phyloP scores from a whole-genome alignment of 2,113 vertebrate species.

The Cranoglanis bouderius region DNA sequence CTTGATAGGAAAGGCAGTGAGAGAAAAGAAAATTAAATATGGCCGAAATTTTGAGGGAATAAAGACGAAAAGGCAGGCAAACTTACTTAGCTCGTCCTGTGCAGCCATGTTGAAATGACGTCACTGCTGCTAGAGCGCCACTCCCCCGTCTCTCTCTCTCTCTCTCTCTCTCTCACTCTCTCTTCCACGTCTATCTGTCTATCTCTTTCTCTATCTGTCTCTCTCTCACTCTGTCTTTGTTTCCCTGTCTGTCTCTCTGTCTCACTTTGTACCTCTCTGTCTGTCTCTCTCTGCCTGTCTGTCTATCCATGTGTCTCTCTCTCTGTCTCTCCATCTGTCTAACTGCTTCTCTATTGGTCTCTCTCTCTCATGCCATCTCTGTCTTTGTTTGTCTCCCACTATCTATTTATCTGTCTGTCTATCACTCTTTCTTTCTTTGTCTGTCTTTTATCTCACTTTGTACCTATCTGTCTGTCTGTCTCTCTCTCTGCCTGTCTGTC shows the following conservation, averaged over 20 bases:
- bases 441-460: no score
- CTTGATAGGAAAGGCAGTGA: no score
- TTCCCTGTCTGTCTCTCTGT: not conserved
- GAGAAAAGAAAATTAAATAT: no score
- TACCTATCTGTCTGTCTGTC: no score
- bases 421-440: no score
- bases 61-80: conserved; percentile 53
- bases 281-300: not conserved
- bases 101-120: conserved; percentile 75
- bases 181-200: not conserved
- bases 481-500: no score
- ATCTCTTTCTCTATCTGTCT: not conserved
- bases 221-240: not conserved
- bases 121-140: conserved; percentile 49
- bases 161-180: not conserved
- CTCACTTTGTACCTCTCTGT: not conserved
- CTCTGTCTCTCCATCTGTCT: no score
- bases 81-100: conserved; percentile 84
- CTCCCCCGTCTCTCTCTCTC: not conserved
- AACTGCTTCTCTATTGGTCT: no score
- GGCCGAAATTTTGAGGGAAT: not conserved
- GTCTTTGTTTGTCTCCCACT: no score
- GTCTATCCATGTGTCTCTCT: no score
- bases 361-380: no score
- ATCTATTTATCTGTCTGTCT: no score